Conservation (phyloP, 2,888 invertebrate genomes). For the Caenorhabditis zanzibari region DNA sequence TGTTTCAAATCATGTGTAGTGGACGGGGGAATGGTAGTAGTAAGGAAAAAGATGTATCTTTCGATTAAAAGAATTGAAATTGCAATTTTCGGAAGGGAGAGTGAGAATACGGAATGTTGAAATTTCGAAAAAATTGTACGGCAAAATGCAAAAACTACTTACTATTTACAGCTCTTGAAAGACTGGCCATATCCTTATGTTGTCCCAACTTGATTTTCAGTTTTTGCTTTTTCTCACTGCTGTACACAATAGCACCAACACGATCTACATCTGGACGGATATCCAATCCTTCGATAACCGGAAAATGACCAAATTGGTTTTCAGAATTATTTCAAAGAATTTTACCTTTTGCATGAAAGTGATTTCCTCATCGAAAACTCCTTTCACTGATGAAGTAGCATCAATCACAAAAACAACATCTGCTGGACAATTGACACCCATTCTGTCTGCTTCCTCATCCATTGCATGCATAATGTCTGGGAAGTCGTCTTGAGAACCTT, state of each 20-base stretch:
- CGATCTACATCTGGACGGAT: conserved; percentile 59
- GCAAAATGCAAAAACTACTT: background rate
- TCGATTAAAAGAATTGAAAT: conserved; percentile 22
- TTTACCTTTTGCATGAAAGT: conserved; percentile 60
- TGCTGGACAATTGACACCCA: conserved; percentile 54
- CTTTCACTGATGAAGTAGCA: conserved; percentile 64
- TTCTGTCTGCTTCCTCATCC: conserved; percentile 37
- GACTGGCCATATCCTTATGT: conserved; percentile 47
- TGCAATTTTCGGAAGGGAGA: background rate
- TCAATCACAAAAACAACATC: conserved; percentile 68
- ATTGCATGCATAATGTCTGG: conserved; percentile 48
- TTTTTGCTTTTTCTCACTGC: conserved; percentile 60
- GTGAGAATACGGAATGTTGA: background rate
- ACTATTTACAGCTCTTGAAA: conserved; percentile 58
- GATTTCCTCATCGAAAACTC: conserved; percentile 59
- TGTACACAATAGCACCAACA: conserved; percentile 69
- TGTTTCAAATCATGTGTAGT: conserved; percentile 57
- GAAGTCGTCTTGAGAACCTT: conserved; percentile 51
- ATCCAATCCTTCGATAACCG: conserved; percentile 69
- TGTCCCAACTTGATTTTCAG: conserved; percentile 63
- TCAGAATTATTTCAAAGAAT: background rate
- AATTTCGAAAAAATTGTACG: conserved; percentile 1
- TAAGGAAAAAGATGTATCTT: conserved; percentile 44
- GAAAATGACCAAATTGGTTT: background rate
- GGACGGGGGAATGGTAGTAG: background rate